These are phyloP conservation scores for Brachionus rubens DNA, from an alignment of 1,140 invertebrate species.

Conservation along the genomic window DNA sequence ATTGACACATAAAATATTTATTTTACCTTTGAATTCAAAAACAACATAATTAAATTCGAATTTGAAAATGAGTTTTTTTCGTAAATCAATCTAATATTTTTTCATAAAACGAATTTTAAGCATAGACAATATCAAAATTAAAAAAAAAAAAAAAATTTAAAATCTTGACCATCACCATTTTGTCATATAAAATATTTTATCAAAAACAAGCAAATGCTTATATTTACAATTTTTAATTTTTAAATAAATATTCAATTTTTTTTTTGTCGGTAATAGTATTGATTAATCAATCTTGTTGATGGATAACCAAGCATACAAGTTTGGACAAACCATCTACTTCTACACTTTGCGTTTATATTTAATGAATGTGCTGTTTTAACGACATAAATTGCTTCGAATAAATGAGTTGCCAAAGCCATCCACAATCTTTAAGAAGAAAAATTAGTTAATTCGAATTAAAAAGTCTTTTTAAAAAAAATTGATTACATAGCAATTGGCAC, in stretches of 20 bases:
- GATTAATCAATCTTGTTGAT: slow-evolving; percentile 24
- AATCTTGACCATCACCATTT: too few relatives aligned
- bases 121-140: too few relatives aligned
- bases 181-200: too few relatives aligned
- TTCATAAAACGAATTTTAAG: too few relatives aligned
- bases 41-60: too few relatives aligned
- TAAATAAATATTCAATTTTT: neutral
- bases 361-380: slow-evolving; percentile 17
- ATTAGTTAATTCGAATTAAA: neutral
- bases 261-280: neutral
- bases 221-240: neutral
- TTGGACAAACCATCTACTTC: slow-evolving; percentile 32
- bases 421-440: slow-evolving; percentile 15
- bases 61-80: too few relatives aligned
- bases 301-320: slow-evolving; percentile 40
- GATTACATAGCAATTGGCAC: slow-evolving; percentile 32
- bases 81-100: too few relatives aligned
- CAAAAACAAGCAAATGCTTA: neutral
- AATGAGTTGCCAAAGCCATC: slow-evolving; percentile 18
- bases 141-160: too few relatives aligned
- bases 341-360: slow-evolving; percentile 1
- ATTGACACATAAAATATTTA: too few relatives aligned
- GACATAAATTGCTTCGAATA: slow-evolving; percentile 33
- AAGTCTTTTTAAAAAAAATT: neutral
- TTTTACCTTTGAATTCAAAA: too few relatives aligned